Evolutionary conservation across 2,888 invertebrate species (phyloP).

Genomic region (Pseudococcus jackbeardsleyi): DNA sequence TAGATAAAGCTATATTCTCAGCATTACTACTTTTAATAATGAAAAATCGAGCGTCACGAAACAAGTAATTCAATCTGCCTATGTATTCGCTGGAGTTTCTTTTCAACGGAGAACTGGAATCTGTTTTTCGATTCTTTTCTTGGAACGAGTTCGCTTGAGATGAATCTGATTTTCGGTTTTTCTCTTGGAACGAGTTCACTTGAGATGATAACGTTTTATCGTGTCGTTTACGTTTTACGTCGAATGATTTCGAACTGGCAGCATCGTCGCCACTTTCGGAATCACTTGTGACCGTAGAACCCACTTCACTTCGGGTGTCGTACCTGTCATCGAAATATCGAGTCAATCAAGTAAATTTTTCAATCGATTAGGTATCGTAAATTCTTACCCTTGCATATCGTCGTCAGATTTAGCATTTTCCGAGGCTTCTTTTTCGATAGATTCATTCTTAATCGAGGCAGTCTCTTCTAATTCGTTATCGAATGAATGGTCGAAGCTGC

Average conservation of each 20-base stretch:
- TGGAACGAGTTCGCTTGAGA: constrained; percentile 71
- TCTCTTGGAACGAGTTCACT: constrained; percentile 67
- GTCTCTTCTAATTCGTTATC: constrained; percentile 18
- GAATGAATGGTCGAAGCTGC: constrained; percentile 50
- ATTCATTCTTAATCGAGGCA: constrained; percentile 30
- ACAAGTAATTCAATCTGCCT: constrained; percentile 92
- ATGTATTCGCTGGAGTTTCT: constrained; percentile 83
- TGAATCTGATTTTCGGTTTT: constrained; percentile 66
- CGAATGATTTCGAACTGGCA: constrained; percentile 78
- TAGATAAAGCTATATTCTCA: constrained; percentile 94
- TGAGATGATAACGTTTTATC: constrained; percentile 70
- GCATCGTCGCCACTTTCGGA: constrained; percentile 73
- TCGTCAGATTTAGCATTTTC: constrained; percentile 58
- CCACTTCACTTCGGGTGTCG: constrained; percentile 90
- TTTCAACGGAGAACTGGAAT: constrained; percentile 69
- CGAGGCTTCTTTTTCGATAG: constrained; percentile 25
- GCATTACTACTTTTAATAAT: constrained; percentile 98
- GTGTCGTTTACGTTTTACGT: constrained; percentile 65
- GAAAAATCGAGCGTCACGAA: constrained; percentile 93
- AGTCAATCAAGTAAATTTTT: not conserved
- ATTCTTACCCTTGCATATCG: constrained; percentile 57
- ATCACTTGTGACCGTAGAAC: constrained; percentile 79
- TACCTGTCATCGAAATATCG: constrained; percentile 70
- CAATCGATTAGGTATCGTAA: not conserved
- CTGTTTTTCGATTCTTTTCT: constrained; percentile 69